phyloP scores from a whole-genome alignment of 2,113 vertebrate genomes.

The Carettochelys insculpta region DNA sequence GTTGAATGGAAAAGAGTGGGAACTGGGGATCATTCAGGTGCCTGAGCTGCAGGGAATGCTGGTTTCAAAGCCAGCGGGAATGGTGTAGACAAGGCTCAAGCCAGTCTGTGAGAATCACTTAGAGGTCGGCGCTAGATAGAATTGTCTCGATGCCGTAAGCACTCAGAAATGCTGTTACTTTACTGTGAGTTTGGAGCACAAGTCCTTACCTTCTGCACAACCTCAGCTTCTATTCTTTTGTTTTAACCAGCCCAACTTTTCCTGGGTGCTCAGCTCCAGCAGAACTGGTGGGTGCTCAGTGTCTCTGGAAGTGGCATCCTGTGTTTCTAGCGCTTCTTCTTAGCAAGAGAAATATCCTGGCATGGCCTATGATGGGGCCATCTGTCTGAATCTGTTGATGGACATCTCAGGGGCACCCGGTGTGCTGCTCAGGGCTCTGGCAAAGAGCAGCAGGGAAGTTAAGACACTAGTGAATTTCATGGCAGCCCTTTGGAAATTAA shows the following conservation, averaged over 20 bases:
- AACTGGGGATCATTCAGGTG: no score
- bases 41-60: background rate
- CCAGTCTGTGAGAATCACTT: no score
- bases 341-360: background rate
- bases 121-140: no score
- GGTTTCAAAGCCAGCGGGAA: no score
- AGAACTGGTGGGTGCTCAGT: background rate
- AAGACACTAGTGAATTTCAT: background rate
- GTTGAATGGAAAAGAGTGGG: background rate
- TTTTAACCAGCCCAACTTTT: background rate
- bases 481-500: background rate
- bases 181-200: background rate
- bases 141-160: no score
- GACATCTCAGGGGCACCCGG: background rate
- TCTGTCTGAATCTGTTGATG: background rate
- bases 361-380: background rate
- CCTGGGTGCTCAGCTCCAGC: background rate
- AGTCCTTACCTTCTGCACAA: background rate
- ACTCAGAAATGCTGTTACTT: no score
- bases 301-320: background rate
- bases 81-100: no score
- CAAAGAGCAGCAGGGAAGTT: background rate
- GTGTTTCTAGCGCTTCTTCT: background rate
- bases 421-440: background rate
- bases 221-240: background rate